phyloP scores from a whole-genome alignment of 2,888 invertebrate genomes.

The Cerastis rubricosa region DNA sequence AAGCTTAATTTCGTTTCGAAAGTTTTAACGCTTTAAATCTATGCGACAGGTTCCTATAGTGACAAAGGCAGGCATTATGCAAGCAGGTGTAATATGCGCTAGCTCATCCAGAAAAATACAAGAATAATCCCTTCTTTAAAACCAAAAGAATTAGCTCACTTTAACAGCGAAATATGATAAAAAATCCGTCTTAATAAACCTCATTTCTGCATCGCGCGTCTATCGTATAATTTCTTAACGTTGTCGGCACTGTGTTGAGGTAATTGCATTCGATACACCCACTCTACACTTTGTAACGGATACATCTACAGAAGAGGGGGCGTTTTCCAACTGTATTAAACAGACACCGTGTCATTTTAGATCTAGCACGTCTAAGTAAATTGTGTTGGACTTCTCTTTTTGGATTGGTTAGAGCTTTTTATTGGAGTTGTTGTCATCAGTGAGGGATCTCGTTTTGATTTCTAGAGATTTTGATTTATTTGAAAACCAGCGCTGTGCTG shows the following conservation, averaged over 20 bases:
- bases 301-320: constrained; percentile 52
- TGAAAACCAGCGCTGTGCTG: no score
- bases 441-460: background rate
- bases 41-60: background rate
- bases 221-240: constrained; percentile 78
- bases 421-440: background rate
- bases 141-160: constrained; percentile 23
- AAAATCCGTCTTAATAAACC: constrained; percentile 58
- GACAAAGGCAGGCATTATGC: background rate
- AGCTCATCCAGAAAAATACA: constrained; percentile 7
- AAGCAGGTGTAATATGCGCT: background rate
- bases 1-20: background rate
- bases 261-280: constrained; percentile 78
- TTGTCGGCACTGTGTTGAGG: constrained; percentile 72
- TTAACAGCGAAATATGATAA: constrained; percentile 49
- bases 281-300: constrained; percentile 61
- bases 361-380: constrained; percentile 33
- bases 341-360: constrained; percentile 59
- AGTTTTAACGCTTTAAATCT: background rate
- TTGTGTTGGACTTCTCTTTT: constrained; percentile 1
- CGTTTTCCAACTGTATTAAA: constrained; percentile 57
- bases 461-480: no score
- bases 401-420: background rate
- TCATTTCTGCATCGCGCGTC: constrained; percentile 65
- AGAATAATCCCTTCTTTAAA: background rate